These are phyloP conservation scores for Ashinkailepas kermadecensis DNA, from an alignment of 2,888 invertebrate species.

Conservation along the genomic window DNA sequence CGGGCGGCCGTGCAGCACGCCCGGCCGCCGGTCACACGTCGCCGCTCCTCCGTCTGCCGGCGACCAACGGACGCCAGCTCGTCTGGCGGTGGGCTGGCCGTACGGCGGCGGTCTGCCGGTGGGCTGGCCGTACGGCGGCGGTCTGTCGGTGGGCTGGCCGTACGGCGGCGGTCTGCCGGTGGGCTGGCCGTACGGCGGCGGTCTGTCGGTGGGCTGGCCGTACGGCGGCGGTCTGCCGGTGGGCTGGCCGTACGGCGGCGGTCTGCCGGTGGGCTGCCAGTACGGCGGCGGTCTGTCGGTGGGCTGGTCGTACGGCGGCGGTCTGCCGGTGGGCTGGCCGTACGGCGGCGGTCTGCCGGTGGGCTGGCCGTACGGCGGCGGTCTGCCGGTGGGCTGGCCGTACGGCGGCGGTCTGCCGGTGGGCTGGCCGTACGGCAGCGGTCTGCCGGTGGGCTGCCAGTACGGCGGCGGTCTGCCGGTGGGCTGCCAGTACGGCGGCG, in stretches of 20 bases:
- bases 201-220: not conserved
- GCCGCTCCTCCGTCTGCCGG: too few relatives aligned
- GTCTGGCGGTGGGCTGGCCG: not conserved
- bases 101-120: not conserved
- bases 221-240: not conserved
- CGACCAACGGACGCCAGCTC: not conserved
- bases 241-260: not conserved
- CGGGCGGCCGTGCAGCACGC: too few relatives aligned
- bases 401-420: not conserved
- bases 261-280: not conserved
- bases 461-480: not conserved
- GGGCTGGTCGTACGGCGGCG: not conserved
- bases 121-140: not conserved
- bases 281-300: not conserved
- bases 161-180: not conserved
- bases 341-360: not conserved
- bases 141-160: not conserved
- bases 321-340: not conserved
- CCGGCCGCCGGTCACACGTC: too few relatives aligned
- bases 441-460: not conserved
- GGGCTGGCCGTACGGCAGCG: not conserved
- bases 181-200: not conserved
- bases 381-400: not conserved
- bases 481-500: not conserved
- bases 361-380: not conserved